Evolutionary conservation across 2,797 vertebrate species (phyloP), one percentile per base, ranked within the genome.

Genomic region (Acipenser ruthenus): DNA sequence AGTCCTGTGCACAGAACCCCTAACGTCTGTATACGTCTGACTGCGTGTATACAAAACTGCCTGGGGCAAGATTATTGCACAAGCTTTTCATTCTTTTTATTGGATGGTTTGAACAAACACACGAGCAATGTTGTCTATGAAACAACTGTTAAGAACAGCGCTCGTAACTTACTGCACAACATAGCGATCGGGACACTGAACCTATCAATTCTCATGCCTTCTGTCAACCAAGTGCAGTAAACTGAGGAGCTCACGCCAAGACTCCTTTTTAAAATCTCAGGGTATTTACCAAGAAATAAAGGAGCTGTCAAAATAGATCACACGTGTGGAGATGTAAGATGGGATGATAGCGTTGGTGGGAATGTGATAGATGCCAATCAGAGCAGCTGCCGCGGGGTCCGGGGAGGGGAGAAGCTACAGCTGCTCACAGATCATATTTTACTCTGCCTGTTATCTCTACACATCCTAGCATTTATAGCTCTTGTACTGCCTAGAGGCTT

Each of bases 371-470:
- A 86, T 86, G 84, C 79, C 80, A 85, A 78, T 80, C 80, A 82
- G 80, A 80, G 71, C 73, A 81, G 73, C 69, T 78, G 76, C 77
- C 82, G 48, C 66, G 72, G 80, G 84, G 70, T 59, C 52, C 50
- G 70, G 72, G 67, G 66, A 70, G 53, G 75, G 75, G 67, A 70
- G 83, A 76, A 70, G 76, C 83, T 88, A 82, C 85, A 90, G 85
- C 83, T 88, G 85, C 85, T 85, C 68, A 78, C 74, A 68, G 84
- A 88, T 89, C 85, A 82, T 76, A 79, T 87, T 87, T 85, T 80
- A 88, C 80, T 82, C 82, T 76, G 78, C 72, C 78, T 77, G 74
- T 74, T 74, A 67, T 82, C 61, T 71, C 78, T 74, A 50, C 49
- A 63, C 53, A 66, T 71, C 65, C 68, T 61, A 62, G 65, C 63